phyloP scores from a whole-genome alignment of 2,888 invertebrate species.

The Pantelozetes paolii region DNA sequence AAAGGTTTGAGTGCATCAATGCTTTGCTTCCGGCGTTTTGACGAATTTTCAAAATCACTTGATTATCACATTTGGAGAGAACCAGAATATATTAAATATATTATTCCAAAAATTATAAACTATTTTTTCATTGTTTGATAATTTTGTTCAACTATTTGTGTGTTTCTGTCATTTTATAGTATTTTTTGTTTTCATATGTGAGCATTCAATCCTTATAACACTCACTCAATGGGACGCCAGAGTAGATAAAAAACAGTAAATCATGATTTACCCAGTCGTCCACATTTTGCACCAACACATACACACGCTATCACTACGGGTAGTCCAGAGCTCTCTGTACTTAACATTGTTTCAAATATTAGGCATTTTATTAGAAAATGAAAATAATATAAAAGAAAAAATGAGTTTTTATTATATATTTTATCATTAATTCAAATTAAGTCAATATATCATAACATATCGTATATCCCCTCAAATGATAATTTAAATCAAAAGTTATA shows the following conservation, averaged over 20 bases:
- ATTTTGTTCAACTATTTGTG: neutral
- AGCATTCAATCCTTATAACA: neutral
- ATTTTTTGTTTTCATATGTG: neutral
- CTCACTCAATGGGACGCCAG: slow-evolving; percentile 6
- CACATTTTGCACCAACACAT: neutral
- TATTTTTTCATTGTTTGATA: neutral
- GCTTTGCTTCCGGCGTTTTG: neutral
- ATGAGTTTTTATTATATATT: neutral
- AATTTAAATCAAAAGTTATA: slow-evolving; percentile 3
- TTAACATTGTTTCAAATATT: neutral
- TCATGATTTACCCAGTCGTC: neutral
- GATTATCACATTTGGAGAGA: neutral
- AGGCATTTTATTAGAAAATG: neutral
- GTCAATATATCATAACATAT: slow-evolving; percentile 2
- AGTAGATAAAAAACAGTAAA: neutral
- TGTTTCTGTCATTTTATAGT: neutral
- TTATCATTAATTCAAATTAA: slow-evolving; percentile 5
- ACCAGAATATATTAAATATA: neutral
- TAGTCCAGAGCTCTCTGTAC: neutral
- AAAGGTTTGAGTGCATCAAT: neutral
- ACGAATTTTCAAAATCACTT: neutral
- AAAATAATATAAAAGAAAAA: neutral
- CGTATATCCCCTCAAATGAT: slow-evolving; percentile 6
- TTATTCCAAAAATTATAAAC: neutral
- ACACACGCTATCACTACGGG: neutral